Percentiles rank a stretch among this genome's conserved stretches.
Conservation (phyloP, 37 sponge, comb jelly and placozoan genomes). For the Oscarella lobularis region DNA sequence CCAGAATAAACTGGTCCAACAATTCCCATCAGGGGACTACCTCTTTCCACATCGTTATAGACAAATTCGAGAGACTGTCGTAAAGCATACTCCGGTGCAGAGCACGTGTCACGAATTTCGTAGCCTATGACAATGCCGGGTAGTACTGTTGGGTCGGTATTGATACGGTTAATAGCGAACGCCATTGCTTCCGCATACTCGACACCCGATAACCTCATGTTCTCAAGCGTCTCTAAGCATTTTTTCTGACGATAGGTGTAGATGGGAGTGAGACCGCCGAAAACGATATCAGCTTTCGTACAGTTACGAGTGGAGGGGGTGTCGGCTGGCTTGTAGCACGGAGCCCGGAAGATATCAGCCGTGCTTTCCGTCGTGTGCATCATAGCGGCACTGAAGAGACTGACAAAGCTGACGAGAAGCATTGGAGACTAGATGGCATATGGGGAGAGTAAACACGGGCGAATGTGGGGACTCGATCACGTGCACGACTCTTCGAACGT, state of each 20-base stretch:
- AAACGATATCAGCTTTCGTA: slow-evolving; percentile 49
- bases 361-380: too few relatives aligned
- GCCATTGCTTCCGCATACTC: slow-evolving; percentile 69
- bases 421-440: too few relatives aligned
- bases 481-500: too few relatives aligned
- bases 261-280: slow-evolving; percentile 81
- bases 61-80: neutral
- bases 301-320: too few relatives aligned
- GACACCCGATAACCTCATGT: slow-evolving; percentile 12
- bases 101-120: slow-evolving; percentile 7
- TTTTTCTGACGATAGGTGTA: slow-evolving; percentile 18
- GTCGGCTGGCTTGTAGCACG: too few relatives aligned
- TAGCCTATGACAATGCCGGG: neutral
- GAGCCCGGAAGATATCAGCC: too few relatives aligned
- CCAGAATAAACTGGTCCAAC: slow-evolving; percentile 60
- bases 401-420: too few relatives aligned
- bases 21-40: slow-evolving; percentile 31
- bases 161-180: slow-evolving; percentile 50
- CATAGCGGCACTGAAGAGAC: too few relatives aligned
- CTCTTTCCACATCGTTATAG: slow-evolving; percentile 1
- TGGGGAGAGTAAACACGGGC: too few relatives aligned
- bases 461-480: too few relatives aligned
- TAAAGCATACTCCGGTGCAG: neutral
- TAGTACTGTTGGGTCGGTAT: slow-evolving; percentile 34
- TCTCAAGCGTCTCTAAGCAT: neutral